phyloP scores from a whole-genome alignment of 2,888 invertebrate species.

The Himalopsyche japonica region DNA sequence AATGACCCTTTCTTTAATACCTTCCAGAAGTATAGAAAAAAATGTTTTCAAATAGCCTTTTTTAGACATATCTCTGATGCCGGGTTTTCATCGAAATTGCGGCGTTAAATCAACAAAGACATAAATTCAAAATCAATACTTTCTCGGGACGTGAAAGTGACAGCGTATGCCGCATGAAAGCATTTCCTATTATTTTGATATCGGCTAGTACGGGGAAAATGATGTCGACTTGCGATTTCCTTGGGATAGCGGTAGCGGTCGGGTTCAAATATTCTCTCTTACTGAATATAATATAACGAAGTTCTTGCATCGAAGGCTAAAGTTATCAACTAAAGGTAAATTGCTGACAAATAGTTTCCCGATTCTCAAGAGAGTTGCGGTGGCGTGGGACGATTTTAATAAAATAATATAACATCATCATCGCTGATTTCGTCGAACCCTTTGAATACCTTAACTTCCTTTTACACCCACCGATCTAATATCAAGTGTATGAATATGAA shows the following conservation, averaged over 20 bases:
- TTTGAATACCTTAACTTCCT: too few species aligned
- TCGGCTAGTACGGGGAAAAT: not conserved
- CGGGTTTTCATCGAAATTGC: not conserved
- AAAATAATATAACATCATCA: too few species aligned
- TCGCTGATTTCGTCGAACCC: too few species aligned
- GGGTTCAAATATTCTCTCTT: not conserved
- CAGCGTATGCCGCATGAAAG: not conserved
- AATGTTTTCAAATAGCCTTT: too few species aligned
- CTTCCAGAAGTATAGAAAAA: too few species aligned
- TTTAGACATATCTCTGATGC: not conserved
- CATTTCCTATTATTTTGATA: not conserved
- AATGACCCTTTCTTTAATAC: too few species aligned
- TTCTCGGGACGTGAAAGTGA: not conserved
- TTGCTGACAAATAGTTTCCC: not conserved
- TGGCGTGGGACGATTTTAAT: too few species aligned
- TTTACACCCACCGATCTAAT: too few species aligned
- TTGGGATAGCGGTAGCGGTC: not conserved
- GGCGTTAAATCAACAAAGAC: not conserved
- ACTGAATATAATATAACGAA: not conserved
- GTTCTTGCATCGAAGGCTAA: not conserved
- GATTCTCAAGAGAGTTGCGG: too few species aligned
- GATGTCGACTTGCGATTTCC: not conserved
- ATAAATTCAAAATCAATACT: not conserved
- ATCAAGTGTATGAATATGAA: too few species aligned
- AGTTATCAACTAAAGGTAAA: not conserved